Evolutionary conservation across 2,113 vertebrate species (phyloP).

Genomic region (Python bivittatus): DNA sequence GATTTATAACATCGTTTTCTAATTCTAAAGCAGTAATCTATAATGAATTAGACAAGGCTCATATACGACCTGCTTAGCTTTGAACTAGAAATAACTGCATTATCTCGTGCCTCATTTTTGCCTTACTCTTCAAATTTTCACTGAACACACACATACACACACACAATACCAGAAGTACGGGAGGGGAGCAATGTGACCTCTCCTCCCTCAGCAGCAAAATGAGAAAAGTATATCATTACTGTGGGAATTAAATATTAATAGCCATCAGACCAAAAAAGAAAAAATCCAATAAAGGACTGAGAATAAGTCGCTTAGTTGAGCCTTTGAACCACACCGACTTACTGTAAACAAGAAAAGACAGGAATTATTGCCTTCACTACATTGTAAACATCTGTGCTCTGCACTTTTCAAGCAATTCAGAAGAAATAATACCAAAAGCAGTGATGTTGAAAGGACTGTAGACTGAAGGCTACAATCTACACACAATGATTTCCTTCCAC

Average conservation of each 20-base stretch:
- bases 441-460: neutral
- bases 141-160: neutral
- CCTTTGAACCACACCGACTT: neutral
- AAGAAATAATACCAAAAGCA: neutral
- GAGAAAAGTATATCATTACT: conserved; percentile 9
- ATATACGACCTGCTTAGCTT: conserved; percentile 41
- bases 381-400: fast-evolving
- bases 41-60: conserved; percentile 41
- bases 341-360: neutral
- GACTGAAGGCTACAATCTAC: neutral
- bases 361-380: neutral
- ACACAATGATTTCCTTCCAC: neutral
- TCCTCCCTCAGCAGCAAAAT: conserved; percentile 1
- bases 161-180: fast-evolving
- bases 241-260: conserved; percentile 31
- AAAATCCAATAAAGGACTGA: fast-evolving
- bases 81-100: conserved; percentile 30
- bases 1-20: conserved; percentile 62
- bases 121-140: neutral
- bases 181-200: fast-evolving
- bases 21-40: conserved; percentile 61
- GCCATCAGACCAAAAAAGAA: neutral
- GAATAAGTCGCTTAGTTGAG: neutral
- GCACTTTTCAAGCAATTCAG: neutral
- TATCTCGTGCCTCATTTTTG: conserved; percentile 12